Conservation (phyloP, 2,888 invertebrate species). For the Chromoteleia sp. region DNA sequence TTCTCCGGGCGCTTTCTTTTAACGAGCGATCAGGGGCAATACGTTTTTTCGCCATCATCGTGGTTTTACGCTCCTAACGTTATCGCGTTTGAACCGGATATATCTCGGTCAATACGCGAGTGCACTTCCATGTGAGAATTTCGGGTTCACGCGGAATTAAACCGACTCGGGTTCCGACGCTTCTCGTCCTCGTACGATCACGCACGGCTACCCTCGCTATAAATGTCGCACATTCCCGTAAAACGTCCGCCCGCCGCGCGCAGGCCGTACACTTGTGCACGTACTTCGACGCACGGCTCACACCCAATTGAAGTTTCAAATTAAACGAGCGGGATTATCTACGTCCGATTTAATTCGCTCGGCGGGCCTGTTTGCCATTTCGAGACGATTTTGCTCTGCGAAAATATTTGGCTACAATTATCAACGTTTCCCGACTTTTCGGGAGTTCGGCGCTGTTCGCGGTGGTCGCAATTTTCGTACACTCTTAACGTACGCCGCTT, state of each 20-base stretch:
- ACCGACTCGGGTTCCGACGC: conserved; percentile 49
- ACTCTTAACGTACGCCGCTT: too few species aligned
- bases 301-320: conserved; percentile 81
- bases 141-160: conserved; percentile 74
- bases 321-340: conserved; percentile 76
- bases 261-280: conserved; percentile 70
- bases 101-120: conserved; percentile 70
- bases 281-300: conserved; percentile 74
- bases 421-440: conserved; percentile 48
- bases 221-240: conserved; percentile 62
- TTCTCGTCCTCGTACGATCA: conserved; percentile 39
- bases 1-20: conserved; percentile 33
- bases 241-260: conserved; percentile 34
- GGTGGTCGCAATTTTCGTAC: too few species aligned
- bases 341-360: conserved; percentile 71
- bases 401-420: conserved; percentile 48
- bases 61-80: conserved; percentile 34
- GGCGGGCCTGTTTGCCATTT: conserved; percentile 72
- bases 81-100: conserved; percentile 44
- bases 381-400: conserved; percentile 21
- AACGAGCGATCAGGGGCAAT: conserved; percentile 40
- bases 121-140: conserved; percentile 76
- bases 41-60: conserved; percentile 33
- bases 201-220: conserved; percentile 52
- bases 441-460: too few species aligned